Evolutionary conservation across 2,888 invertebrate genomes (phyloP).

Genomic region (Poecilobothrus nobilitatus): DNA sequence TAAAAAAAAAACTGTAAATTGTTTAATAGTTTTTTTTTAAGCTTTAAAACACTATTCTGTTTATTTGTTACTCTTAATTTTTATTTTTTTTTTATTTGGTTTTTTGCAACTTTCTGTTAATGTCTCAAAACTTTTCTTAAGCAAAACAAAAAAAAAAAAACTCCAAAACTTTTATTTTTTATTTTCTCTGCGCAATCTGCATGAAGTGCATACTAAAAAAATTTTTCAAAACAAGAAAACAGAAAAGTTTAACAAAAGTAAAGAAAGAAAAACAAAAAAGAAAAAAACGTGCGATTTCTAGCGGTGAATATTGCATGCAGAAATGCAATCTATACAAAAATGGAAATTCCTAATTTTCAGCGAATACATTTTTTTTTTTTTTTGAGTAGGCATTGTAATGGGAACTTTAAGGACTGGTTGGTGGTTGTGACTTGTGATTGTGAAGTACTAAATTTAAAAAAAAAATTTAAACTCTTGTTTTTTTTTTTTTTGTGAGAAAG

Average conservation of each 20-base stretch:
- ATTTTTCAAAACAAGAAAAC: no score
- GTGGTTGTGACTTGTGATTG: no score
- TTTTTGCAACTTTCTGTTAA: neutral
- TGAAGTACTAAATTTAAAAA: no score
- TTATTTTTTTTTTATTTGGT: neutral
- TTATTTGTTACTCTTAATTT: neutral
- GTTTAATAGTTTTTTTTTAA: neutral
- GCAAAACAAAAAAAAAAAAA: neutral
- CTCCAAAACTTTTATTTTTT: neutral
- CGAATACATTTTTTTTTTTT: neutral
- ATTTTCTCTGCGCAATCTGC: neutral
- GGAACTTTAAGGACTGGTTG: no score
- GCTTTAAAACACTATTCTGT: neutral
- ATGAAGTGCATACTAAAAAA: neutral
- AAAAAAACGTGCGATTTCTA: conserved; percentile 1
- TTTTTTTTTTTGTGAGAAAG: no score
- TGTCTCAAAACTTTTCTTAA: neutral
- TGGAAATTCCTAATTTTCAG: neutral
- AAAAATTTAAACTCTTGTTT: no score
- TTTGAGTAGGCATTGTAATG: neutral
- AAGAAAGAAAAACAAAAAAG: neutral
- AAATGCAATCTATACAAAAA: neutral
- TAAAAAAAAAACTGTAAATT: no score
- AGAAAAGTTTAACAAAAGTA: neutral
- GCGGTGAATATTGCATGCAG: neutral